Percentiles rank a stretch among this genome's conserved stretches.
Evolutionary conservation across 2,797 vertebrate species (phyloP).

Genomic region (Rhabdophis nuchalis): DNA sequence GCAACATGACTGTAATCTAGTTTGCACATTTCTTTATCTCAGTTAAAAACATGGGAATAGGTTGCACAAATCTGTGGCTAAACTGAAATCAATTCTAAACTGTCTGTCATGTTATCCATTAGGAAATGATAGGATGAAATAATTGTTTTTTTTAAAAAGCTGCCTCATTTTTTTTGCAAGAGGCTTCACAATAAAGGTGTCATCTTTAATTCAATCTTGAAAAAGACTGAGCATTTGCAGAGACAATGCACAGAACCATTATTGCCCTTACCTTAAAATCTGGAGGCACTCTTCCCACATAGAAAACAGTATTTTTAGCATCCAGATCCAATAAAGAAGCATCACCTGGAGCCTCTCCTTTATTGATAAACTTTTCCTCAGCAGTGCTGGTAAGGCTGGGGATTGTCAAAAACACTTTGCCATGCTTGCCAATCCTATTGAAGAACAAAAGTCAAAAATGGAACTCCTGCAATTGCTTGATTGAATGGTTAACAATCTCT

Average conservation of each 20-base stretch:
- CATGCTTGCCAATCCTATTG: constrained; percentile 86
- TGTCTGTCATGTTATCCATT: background rate
- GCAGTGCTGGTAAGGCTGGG: constrained; percentile 85
- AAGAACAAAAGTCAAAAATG: constrained; percentile 14
- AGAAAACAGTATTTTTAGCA: constrained; percentile 84
- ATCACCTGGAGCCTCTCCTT: constrained; percentile 79
- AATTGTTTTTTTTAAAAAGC: background rate
- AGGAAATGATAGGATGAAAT: background rate
- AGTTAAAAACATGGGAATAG: background rate
- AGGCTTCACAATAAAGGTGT: background rate
- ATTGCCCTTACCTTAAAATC: constrained; percentile 76
- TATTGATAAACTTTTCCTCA: constrained; percentile 98
- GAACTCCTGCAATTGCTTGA: background rate
- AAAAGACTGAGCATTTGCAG: background rate
- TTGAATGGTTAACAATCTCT: background rate
- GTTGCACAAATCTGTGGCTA: background rate
- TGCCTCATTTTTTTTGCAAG: background rate
- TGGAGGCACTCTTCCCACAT: constrained; percentile 86
- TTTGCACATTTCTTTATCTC: background rate
- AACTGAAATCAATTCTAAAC: background rate
- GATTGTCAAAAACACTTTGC: constrained; percentile 92
- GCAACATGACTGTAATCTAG: background rate
- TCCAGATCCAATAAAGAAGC: constrained; percentile 88
- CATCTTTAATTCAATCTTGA: background rate
- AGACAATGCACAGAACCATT: background rate